These are phyloP conservation scores for Enteromius treurensis DNA, from an alignment of 2,797 vertebrate species.

Conservation along the genomic window DNA sequence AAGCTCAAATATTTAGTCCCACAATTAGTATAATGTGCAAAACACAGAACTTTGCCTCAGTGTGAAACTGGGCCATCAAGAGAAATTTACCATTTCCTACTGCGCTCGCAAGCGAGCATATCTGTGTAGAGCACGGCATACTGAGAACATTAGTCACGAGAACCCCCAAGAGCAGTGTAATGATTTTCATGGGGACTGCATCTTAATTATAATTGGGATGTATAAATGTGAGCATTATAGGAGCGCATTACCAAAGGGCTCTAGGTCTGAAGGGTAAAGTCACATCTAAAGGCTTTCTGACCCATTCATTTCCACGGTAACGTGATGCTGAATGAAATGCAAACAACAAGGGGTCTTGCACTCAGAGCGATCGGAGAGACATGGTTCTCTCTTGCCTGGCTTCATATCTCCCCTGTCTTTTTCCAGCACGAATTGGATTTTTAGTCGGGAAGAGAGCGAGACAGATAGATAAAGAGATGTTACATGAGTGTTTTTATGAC, in stretches of 20 bases:
- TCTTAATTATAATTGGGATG: conserved; percentile 57
- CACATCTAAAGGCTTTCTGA: conserved; percentile 42
- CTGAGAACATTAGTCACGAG: conserved; percentile 36
- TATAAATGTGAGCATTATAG: conserved; percentile 42
- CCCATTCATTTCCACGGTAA: conserved; percentile 84
- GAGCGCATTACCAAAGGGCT: conserved; percentile 21
- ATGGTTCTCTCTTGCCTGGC: background rate
- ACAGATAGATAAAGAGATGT: conserved; percentile 39
- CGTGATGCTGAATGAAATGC: conserved; percentile 66
- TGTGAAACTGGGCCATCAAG: conserved; percentile 44
- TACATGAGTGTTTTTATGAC: conserved; percentile 52
- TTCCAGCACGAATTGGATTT: background rate
- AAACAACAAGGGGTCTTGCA: conserved; percentile 66
- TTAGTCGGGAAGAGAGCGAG: background rate
- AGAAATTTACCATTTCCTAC: conserved; percentile 45
- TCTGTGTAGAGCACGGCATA: conserved; percentile 36
- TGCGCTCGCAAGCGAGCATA: conserved; percentile 36
- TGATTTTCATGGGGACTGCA: conserved; percentile 51
- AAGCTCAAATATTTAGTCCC: conserved; percentile 66
- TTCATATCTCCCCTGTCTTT: background rate
- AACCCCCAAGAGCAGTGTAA: conserved; percentile 41
- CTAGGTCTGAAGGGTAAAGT: conserved; percentile 28
- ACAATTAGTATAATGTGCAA: conserved; percentile 51
- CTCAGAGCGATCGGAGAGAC: conserved; percentile 38
- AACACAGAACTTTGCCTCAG: conserved; percentile 46